A percentile compares a stretch with the other conserved stretches of the same genome.
Conservation (phyloP, 1,140 invertebrate genomes). For the Bombus consobrinus region DNA sequence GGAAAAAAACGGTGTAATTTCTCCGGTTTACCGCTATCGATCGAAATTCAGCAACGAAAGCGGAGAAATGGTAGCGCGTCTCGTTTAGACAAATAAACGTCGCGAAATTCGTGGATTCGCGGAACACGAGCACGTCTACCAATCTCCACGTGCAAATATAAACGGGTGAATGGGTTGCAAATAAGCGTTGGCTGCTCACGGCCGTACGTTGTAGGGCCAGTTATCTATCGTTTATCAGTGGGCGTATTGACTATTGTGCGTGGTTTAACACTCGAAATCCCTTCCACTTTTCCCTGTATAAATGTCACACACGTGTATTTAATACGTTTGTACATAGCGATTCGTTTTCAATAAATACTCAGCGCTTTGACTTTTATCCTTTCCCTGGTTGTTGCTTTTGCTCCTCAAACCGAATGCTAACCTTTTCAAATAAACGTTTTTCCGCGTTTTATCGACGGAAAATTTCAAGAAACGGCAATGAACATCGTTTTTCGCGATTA, state of each 20-base stretch:
- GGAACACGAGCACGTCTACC: slow-evolving; percentile 23
- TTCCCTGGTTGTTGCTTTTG: neutral
- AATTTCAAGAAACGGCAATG: neutral
- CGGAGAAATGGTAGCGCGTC: neutral
- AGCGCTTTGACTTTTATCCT: slow-evolving; percentile 70
- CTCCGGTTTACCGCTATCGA: neutral
- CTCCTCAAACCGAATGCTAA: neutral
- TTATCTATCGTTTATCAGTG: slow-evolving; percentile 74
- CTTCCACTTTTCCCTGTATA: slow-evolving; percentile 67
- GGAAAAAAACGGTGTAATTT: neutral
- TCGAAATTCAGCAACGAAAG: neutral
- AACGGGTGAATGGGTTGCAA: slow-evolving; percentile 70
- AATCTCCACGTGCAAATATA: slow-evolving; percentile 71
- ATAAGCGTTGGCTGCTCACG: slow-evolving; percentile 60
- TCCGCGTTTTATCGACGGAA: neutral
- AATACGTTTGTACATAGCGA: slow-evolving; percentile 77
- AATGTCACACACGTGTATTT: slow-evolving; percentile 75
- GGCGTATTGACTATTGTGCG: slow-evolving; percentile 70
- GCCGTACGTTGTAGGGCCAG: slow-evolving; percentile 37
- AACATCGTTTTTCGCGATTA: neutral
- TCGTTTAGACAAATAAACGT: slow-evolving; percentile 47
- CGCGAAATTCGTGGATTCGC: slow-evolving; percentile 26
- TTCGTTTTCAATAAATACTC: slow-evolving; percentile 77
- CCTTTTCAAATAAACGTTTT: neutral
- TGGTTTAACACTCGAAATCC: slow-evolving; percentile 45